Evolutionary conservation across 2,797 vertebrate species (phyloP), one percentile per base, ranked within the genome.

Genomic region (Pantherophis vulpinus): DNA sequence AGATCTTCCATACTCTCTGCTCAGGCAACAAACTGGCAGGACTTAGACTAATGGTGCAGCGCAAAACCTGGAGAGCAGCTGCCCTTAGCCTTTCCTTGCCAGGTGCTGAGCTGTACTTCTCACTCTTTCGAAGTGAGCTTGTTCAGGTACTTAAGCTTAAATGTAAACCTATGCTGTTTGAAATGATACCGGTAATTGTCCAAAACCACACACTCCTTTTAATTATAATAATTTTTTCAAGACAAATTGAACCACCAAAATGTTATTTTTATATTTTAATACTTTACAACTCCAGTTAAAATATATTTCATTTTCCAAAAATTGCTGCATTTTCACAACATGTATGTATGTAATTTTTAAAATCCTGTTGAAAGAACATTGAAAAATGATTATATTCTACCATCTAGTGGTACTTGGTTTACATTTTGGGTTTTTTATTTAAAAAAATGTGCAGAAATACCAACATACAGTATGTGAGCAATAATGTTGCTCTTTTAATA

Each of bases 321-420:
- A 59, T 27, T 58, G 23, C 42, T 63, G 42, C n/a, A 54, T 87
- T 0, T 87, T 0, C 0, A 93, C 27, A 61, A 89, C 3, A 12
- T 59, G 0, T 0, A 0, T 83, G 86, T 14, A 56, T 60, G 89
- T 0, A 92, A 20, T 0, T 91, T 37, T 90, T 61, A 56, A 70
- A 0, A 0, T 37, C 54, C 0, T 86, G 60, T 58, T 29, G 29
- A 56, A 90, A 23, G 18, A 1, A 9, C 60, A 90, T 56, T 88
- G 93, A 89, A 25, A 8, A 2, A 59, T 92, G 93, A 97, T 93
- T 86, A 92, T 70, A 95, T 60, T 97, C 94, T 92, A 91, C 97
- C 97, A 98, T 93, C 97, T 97, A 97, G 97, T 90, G 98, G 87
- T 93, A 0, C 47, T 51, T 16, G 7, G 2, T 63, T 9, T 87